Conservation (phyloP, 1,140 invertebrate genomes). For the Drosophila biarmipes region DNA sequence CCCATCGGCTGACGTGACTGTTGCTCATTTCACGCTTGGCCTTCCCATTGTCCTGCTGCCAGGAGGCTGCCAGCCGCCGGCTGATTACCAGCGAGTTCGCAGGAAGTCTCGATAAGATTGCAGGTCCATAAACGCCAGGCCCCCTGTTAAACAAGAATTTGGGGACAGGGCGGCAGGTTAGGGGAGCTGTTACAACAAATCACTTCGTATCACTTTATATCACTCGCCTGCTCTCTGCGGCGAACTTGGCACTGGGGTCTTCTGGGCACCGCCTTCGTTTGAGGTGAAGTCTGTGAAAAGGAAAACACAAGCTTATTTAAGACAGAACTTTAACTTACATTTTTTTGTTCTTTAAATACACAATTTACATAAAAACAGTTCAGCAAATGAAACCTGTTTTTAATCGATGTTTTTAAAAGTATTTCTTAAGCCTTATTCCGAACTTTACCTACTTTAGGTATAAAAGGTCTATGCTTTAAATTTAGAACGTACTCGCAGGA, state of each 20-base stretch:
- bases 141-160: slow-evolving; percentile 1
- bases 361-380: too few species aligned
- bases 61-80: slow-evolving; percentile 22
- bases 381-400: too few species aligned
- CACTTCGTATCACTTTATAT: slow-evolving; percentile 1
- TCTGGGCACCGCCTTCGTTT: too few species aligned
- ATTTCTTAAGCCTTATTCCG: too few species aligned
- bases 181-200: not conserved
- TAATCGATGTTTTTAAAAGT: too few species aligned
- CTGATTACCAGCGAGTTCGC: slow-evolving; percentile 40
- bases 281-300: not conserved
- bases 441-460: too few species aligned
- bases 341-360: not conserved
- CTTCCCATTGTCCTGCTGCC: slow-evolving; percentile 44
- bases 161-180: not conserved
- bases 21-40: slow-evolving; percentile 51
- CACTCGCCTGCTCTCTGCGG: not conserved
- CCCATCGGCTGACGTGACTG: slow-evolving; percentile 44
- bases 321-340: not conserved
- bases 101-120: slow-evolving; percentile 45
- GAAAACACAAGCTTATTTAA: not conserved
- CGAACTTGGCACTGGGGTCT: not conserved
- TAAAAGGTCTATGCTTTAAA: not conserved
- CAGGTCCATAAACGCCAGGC: slow-evolving; percentile 42
- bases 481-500: not conserved